Base-by-base conservation (phyloP, 2,797 vertebrate genomes). In the Paedocypris micromegethes region DNA sequence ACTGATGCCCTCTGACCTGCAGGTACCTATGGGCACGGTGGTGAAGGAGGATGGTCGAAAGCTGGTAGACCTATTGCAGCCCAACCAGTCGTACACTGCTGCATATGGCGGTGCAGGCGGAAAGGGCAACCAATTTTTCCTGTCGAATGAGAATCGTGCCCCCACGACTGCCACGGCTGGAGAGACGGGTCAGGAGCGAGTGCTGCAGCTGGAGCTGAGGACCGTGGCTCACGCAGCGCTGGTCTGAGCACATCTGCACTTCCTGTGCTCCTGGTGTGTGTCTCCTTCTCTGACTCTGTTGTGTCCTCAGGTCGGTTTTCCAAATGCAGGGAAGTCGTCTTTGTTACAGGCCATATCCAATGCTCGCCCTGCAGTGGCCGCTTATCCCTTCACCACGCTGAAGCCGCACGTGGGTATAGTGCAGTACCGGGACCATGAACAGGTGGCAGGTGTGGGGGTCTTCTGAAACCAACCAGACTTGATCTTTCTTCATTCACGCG, bases 251-350 rank as follows among this genome's bases (percentile, higher is more conserved):
- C 6, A 38, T 4, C 43, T 3, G 7, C 1, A 2, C 53, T 4
- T 3, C 38, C 4, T 41, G 2, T 54, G 6, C 52, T 54, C 40
- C 7, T 5, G 6, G 4, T n/a, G 4, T 4, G 5, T 42, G 39
- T 62, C 23, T 57, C 9, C 41, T 37, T 40, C 6, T 44, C 4
- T 60, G 8, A 60, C 5, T 50, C 37, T 6, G 0, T 45, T 3
- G 41, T 43, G 53, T 40, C 4, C 39, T 7, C 78, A 98, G 97
- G 92, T 98, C 5, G 96, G 97, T 0, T 95, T 98, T 86, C 96
- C 97, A 40, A 99, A 98, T 4, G 92, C 94, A n/a, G 96, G 96
- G 9, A 99, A 98, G 75, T 99, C 97, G 0, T 98, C 94, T 0
- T 83, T 98, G 43, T 78, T 99, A 73, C 90, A 93, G 81, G 93